Conservation (phyloP, 2,113 vertebrate species). For the Thalassarche chlororhynchos region DNA sequence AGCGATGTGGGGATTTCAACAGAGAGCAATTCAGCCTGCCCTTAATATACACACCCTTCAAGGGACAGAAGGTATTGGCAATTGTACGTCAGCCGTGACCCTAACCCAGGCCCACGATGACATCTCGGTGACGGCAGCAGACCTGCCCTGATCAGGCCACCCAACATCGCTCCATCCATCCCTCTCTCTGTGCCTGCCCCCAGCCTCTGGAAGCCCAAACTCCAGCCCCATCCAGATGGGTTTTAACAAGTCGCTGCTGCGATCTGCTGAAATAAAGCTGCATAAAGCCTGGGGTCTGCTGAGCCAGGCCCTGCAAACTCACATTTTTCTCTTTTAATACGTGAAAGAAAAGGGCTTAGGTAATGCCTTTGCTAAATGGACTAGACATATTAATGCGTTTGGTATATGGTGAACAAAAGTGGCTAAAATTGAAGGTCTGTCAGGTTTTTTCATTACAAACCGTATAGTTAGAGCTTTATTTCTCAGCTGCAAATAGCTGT, state of each 20-base stretch:
- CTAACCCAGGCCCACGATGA: not conserved
- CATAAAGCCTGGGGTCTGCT: not conserved
- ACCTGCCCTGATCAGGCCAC: not conserved
- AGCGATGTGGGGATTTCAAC: not conserved
- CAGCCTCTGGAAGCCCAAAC: not conserved
- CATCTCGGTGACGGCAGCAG: not conserved
- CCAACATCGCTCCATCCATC: not conserved
- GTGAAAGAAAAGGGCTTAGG: not conserved
- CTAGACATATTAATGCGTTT: not conserved
- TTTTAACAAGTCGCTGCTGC: not conserved
- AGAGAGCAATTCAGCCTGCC: not conserved
- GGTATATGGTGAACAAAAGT: not conserved
- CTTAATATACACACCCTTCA: not conserved
- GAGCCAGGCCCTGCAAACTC: not conserved
- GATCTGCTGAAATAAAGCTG: not conserved
- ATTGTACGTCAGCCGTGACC: fast-evolving
- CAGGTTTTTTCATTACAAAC: not conserved
- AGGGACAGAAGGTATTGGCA: not conserved
- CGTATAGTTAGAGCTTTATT: not conserved
- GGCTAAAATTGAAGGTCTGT: not conserved
- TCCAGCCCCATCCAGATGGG: fast-evolving
- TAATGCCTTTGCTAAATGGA: not conserved
- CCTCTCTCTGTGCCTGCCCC: fast-evolving
- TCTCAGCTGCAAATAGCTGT: constrained; percentile 1
- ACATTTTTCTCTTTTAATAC: not conserved